Base-by-base conservation (phyloP, 2,888 invertebrate genomes). In the Endotricha flammealis region DNA sequence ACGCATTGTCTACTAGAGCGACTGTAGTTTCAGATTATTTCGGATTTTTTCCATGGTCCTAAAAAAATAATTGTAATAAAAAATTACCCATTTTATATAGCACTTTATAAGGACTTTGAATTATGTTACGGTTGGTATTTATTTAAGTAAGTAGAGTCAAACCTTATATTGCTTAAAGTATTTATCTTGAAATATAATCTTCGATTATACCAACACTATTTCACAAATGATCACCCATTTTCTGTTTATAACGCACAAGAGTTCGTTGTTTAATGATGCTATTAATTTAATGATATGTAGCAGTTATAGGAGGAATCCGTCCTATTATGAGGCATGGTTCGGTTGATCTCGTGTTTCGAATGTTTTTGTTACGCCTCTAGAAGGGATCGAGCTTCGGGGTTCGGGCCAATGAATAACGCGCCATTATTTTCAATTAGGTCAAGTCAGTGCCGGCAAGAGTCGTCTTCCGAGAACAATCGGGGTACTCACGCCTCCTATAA, bases 391-490 rank as follows among this genome's bases (percentile, higher is more conserved):
- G n/a, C n/a, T n/a, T n/a, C n/a, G n/a, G n/a, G n/a, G 70, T 68
- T 20, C 66, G 51, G 56, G 51, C 59, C 64, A 65, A 64, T 68
- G 77, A 75, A 83, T 78, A 80, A 80, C 64, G 73, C 66, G 64
- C 76, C 70, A 83, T 86, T 85, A 86, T 83, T 78, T 80, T 78
- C 80, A 86, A 86, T 83, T 83, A 76, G 85, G 85, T 83, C 83
- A 86, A 73, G 74, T 59, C 73, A 62, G 71, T 72, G 72, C 70
- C 77, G 67, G 81, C 62, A 63, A 65, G 67, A 75, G 68, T 73
- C 57, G 58, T 68, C 64, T 79, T 75, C 73, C 62, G 69, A 81
- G 83, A 83, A 85, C 81, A 83, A 82, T 81, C 80, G 67, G 46
- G 56, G 61, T 74, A 80, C 77, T 78, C 79, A 82, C 74, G 78